Evolutionary conservation across 2,888 invertebrate genomes (phyloP).

Genomic region (Andrena trimmerana): DNA sequence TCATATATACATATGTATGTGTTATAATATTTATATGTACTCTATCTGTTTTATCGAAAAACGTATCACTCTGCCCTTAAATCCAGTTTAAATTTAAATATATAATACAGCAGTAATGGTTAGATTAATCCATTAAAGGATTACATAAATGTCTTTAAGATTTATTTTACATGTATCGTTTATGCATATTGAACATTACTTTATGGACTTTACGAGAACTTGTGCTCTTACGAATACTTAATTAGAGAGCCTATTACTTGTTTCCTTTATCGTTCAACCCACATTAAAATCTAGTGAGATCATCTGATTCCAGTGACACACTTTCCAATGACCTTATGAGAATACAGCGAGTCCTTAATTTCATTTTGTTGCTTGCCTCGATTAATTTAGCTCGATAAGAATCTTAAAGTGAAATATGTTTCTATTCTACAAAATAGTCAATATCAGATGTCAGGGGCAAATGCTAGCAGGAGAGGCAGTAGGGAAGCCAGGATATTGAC

Average conservation of each 20-base stretch:
- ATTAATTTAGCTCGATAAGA: neutral
- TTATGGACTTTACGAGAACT: neutral
- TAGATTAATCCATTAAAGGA: neutral
- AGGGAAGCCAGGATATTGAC: conserved; percentile 55
- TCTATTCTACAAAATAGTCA: conserved; percentile 4
- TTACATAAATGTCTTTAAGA: neutral
- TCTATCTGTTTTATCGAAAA: too few relatives aligned
- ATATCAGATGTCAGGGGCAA: conserved; percentile 34
- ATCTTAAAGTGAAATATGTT: neutral
- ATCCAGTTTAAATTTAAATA: neutral
- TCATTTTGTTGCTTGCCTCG: neutral
- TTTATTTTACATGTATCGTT: neutral
- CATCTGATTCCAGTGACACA: conserved; percentile 35
- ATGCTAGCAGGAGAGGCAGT: conserved; percentile 57
- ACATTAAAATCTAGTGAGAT: conserved; percentile 36
- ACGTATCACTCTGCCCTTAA: too few relatives aligned
- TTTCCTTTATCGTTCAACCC: neutral
- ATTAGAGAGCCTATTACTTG: neutral
- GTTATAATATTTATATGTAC: conserved; percentile 3
- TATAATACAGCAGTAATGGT: neutral
- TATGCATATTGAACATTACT: neutral
- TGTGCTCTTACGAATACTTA: neutral
- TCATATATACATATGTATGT: conserved; percentile 66
- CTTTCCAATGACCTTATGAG: conserved; percentile 32
- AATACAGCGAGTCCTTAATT: neutral